Conservation (phyloP, 1,140 invertebrate species). For the Magallana gigas region DNA sequence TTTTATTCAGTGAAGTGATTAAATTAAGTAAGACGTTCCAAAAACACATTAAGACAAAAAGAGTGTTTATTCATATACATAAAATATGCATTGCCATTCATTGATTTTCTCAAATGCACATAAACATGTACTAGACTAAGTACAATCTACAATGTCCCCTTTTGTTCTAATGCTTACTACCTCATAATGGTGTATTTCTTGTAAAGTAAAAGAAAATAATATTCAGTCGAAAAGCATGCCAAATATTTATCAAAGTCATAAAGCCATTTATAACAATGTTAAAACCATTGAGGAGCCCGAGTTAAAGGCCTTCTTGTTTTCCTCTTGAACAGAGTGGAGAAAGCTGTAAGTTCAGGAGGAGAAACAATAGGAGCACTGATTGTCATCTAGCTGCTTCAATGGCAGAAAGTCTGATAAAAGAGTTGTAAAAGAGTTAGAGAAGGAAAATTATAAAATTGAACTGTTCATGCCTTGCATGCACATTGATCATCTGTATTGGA, state of each 20-base stretch:
- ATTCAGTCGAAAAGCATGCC: not conserved
- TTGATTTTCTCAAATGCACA: too few species aligned
- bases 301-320: not conserved
- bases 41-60: too few species aligned
- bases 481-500: not conserved
- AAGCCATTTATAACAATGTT: slow-evolving; percentile 9
- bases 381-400: not conserved
- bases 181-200: not conserved
- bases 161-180: not conserved
- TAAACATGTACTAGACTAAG: not conserved
- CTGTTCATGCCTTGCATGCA: not conserved
- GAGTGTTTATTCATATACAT: too few species aligned
- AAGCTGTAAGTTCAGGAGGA: not conserved
- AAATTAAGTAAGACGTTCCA: not conserved
- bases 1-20: not conserved
- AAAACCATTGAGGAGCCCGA: not conserved
- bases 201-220: not conserved
- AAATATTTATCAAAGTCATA: slow-evolving; percentile 11
- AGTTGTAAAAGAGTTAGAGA: not conserved
- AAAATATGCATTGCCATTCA: too few species aligned
- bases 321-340: not conserved
- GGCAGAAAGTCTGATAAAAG: not conserved
- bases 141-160: not conserved
- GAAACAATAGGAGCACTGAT: not conserved
- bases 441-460: not conserved